These are phyloP conservation scores for Scaptomyza polygonia DNA, from an alignment of 2,888 invertebrate species.

Conservation along the genomic window DNA sequence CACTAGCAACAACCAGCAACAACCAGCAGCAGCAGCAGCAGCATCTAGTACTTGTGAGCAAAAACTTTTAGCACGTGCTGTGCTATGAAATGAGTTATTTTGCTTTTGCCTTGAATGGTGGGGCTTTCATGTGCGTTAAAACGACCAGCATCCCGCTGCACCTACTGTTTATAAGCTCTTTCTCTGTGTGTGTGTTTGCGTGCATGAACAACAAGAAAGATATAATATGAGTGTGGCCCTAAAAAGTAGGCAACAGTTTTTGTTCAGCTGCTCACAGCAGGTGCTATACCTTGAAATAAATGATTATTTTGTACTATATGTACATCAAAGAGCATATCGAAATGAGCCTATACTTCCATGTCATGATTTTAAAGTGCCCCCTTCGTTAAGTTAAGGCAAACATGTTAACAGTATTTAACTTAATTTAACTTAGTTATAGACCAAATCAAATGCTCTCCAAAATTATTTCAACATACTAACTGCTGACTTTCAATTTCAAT, in stretches of 20 bases:
- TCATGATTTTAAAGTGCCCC: background rate
- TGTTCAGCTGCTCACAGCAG: conserved; percentile 32
- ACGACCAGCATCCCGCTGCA: background rate
- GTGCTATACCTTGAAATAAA: conserved; percentile 4
- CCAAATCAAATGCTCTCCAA: too few species aligned
- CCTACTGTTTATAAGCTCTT: conserved; percentile 33
- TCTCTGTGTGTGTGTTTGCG: conserved; percentile 7
- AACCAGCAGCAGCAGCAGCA: conserved; percentile 6
- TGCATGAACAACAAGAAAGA: conserved; percentile 1
- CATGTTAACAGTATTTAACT: too few species aligned
- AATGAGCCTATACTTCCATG: background rate
- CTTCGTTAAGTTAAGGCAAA: too few species aligned
- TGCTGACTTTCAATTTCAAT: too few species aligned
- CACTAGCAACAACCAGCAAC: conserved; percentile 10
- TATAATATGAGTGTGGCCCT: conserved; percentile 32
- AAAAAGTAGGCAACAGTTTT: conserved; percentile 57
- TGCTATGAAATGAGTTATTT: conserved; percentile 70
- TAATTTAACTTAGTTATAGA: too few species aligned
- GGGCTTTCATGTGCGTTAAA: conserved; percentile 22
- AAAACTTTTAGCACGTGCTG: conserved; percentile 68
- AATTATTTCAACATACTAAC: too few species aligned
- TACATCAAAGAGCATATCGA: conserved; percentile 8
- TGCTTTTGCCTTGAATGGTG: conserved; percentile 39
- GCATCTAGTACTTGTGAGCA: conserved; percentile 19
- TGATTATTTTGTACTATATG: conserved; percentile 2